Evolutionary conservation across 1,140 invertebrate species (phyloP).

Genomic region (Ips nitidus): DNA sequence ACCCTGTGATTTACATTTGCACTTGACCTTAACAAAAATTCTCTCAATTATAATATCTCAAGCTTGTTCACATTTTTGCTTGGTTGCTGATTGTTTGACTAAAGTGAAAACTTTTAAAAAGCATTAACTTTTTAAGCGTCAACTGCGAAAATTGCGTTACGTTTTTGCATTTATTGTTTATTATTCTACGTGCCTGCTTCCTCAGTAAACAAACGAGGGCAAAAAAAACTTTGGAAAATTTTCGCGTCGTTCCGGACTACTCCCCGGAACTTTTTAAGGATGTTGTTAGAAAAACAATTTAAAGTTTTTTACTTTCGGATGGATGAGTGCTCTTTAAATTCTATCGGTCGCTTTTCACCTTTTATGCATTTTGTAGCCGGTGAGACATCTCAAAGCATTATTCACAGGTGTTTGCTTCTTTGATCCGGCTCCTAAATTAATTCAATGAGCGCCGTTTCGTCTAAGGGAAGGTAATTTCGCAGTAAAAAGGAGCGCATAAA

Average conservation of each 20-base stretch:
- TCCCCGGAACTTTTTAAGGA: constrained; percentile 5
- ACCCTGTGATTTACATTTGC: too few species aligned
- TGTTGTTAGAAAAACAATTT: constrained; percentile 9
- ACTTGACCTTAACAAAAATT: too few species aligned
- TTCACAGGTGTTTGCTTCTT: constrained; percentile 35
- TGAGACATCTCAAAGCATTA: constrained; percentile 31
- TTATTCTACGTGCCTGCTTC: constrained; percentile 14
- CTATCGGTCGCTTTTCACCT: constrained; percentile 21
- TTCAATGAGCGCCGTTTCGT: constrained; percentile 32
- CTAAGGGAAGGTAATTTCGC: constrained; percentile 30
- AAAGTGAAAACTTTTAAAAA: constrained; percentile 16
- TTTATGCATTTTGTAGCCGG: constrained; percentile 9
- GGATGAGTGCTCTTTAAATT: neutral
- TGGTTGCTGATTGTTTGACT: too few species aligned
- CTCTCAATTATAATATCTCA: too few species aligned
- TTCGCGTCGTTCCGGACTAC: constrained; percentile 4
- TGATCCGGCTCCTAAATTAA: constrained; percentile 33
- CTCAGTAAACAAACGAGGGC: neutral
- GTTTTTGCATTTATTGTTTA: constrained; percentile 22
- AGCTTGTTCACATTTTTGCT: too few species aligned
- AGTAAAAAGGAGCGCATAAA: constrained; percentile 28
- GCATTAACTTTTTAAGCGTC: constrained; percentile 23
- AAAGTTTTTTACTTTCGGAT: neutral
- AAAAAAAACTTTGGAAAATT: constrained; percentile 17
- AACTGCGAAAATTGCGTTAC: constrained; percentile 15